Percentiles rank a stretch among this genome's conserved stretches.
Evolutionary conservation across 2,888 invertebrate genomes (phyloP).

Genomic region (Abrostola tripartita): DNA sequence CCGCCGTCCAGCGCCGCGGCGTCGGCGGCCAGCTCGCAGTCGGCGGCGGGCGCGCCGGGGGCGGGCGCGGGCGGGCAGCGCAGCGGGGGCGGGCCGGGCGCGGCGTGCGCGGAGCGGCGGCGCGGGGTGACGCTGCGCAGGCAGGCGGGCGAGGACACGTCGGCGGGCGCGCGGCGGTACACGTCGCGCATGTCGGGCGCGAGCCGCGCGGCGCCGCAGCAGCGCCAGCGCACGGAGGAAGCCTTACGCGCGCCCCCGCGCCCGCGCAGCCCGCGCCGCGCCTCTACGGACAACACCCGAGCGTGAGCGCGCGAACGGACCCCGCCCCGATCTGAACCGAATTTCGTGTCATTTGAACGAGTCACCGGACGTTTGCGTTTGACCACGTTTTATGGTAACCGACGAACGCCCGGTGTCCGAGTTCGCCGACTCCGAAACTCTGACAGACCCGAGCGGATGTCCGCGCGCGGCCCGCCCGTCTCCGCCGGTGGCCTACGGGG

Average conservation of each 20-base stretch:
- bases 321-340: background rate
- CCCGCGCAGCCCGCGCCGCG: constrained; percentile 29
- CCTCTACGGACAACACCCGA: constrained; percentile 40
- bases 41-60: constrained; percentile 57
- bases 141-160: constrained; percentile 70
- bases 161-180: constrained; percentile 81
- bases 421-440: no score
- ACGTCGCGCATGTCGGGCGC: constrained; percentile 86
- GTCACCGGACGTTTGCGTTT: background rate
- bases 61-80: constrained; percentile 68
- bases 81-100: constrained; percentile 59
- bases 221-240: constrained; percentile 68
- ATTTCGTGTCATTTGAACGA: background rate
- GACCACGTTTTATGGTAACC: no score
- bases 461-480: background rate
- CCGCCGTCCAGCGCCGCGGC: constrained; percentile 74
- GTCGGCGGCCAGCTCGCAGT: constrained; percentile 67
- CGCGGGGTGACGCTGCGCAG: constrained; percentile 68
- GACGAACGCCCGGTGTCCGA: no score
- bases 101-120: constrained; percentile 69
- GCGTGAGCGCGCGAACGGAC: constrained; percentile 16
- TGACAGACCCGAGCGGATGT: background rate
- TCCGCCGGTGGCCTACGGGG: background rate
- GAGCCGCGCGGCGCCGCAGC: constrained; percentile 26
- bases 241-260: constrained; percentile 64